Conservation (phyloP, 2,888 invertebrate species). For the Chalcosyrphus nemorum region DNA sequence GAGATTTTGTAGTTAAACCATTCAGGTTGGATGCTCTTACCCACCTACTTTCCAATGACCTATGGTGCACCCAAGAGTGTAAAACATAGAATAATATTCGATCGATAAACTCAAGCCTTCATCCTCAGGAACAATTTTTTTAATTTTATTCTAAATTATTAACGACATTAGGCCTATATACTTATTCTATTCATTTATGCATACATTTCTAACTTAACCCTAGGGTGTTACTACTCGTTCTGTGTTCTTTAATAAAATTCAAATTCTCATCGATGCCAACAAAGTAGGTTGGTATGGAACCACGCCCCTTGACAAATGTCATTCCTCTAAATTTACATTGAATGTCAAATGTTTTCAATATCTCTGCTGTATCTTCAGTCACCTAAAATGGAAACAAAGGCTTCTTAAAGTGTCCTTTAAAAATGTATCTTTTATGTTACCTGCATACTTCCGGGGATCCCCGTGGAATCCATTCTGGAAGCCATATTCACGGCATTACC, state of each 20-base stretch:
- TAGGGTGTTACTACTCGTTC: slow-evolving; percentile 18
- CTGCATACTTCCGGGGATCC: slow-evolving; percentile 90
- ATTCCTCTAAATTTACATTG: slow-evolving; percentile 87
- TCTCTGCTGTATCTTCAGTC: slow-evolving; percentile 87
- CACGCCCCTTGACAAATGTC: slow-evolving; percentile 88
- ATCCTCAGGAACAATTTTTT: too few species aligned
- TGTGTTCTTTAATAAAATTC: slow-evolving; percentile 80
- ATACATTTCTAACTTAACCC: slow-evolving; percentile 7
- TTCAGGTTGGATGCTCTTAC: too few species aligned
- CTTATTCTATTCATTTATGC: background rate
- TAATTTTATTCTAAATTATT: too few species aligned
- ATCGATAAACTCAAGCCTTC: too few species aligned
- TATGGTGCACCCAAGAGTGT: too few species aligned
- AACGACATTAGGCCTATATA: background rate
- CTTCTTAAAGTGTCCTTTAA: background rate
- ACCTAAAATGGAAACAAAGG: slow-evolving; percentile 83
- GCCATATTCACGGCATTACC: slow-evolving; percentile 98
- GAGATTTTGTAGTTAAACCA: too few species aligned
- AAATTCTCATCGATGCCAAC: slow-evolving; percentile 86
- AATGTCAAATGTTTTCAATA: slow-evolving; percentile 87
- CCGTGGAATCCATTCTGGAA: slow-evolving; percentile 97
- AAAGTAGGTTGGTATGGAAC: slow-evolving; percentile 87
- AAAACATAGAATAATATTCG: too few species aligned
- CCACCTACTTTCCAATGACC: too few species aligned
- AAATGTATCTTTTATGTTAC: slow-evolving; percentile 79